Evolutionary conservation across 2,888 invertebrate species (phyloP).

Genomic region (Clepsis dumicolana): DNA sequence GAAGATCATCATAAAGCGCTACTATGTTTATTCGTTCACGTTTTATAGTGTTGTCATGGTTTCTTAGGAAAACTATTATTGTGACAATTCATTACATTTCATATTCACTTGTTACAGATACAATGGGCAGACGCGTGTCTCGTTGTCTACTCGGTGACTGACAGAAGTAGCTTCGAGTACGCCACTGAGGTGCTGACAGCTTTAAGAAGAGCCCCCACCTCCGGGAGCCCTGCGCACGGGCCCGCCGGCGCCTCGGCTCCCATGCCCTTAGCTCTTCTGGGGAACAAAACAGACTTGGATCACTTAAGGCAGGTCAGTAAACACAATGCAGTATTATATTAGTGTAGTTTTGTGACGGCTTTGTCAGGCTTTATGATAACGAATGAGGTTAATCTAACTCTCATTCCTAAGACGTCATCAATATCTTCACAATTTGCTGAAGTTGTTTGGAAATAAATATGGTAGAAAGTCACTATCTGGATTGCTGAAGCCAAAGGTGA

Average conservation of each 20-base stretch:
- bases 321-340: background rate
- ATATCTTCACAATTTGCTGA: slow-evolving; percentile 2
- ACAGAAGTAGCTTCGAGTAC: slow-evolving; percentile 89
- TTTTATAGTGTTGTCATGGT: slow-evolving; percentile 2
- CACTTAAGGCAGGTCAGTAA: slow-evolving; percentile 90
- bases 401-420: background rate
- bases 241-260: slow-evolving; percentile 80
- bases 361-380: background rate
- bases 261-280: slow-evolving; percentile 89
- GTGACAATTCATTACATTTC: slow-evolving; percentile 15
- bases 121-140: slow-evolving; percentile 93
- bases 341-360: background rate
- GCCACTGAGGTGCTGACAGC: slow-evolving; percentile 88
- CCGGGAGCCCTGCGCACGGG: slow-evolving; percentile 86
- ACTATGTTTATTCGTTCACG: slow-evolving; percentile 6
- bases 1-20: background rate
- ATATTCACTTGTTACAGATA: slow-evolving; percentile 78
- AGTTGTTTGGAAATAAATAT: slow-evolving; percentile 5
- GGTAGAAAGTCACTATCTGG: background rate
- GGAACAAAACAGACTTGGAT: slow-evolving; percentile 93
- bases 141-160: slow-evolving; percentile 92
- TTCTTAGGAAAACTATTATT: slow-evolving; percentile 1
- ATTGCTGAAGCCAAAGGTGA: background rate
- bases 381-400: background rate
- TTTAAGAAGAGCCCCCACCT: slow-evolving; percentile 84